Percentiles rank a stretch among this genome's conserved stretches.
These are phyloP conservation scores for Gastrophryne carolinensis DNA, from an alignment of 2,797 vertebrate genomes.

Conservation along the genomic window DNA sequence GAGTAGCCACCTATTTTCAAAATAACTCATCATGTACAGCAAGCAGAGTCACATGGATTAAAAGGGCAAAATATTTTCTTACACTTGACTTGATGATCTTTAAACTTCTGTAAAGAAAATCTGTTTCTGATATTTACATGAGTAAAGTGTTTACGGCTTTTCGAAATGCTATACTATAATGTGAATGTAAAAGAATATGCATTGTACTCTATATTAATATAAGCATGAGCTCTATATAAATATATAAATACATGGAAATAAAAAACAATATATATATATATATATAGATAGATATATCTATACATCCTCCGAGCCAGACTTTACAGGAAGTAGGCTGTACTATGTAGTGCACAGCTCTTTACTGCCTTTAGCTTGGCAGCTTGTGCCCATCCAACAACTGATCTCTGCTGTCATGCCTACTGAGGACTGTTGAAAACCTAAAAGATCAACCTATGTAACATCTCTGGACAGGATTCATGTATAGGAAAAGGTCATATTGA, in stretches of 20 bases:
- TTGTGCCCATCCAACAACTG: neutral
- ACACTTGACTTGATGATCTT: neutral
- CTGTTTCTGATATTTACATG: conserved; percentile 6
- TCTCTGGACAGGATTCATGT: conserved; percentile 38
- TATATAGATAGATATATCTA: conserved; percentile 10
- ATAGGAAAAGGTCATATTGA: conserved; percentile 21
- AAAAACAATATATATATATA: conserved; percentile 10
- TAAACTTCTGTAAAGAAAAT: neutral
- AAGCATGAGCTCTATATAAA: conserved; percentile 46
- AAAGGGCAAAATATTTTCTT: conserved; percentile 41
- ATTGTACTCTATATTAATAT: conserved; percentile 45
- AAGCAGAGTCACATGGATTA: conserved; percentile 6
- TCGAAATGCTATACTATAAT: conserved; percentile 21
- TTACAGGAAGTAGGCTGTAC: neutral
- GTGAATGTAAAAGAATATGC: conserved; percentile 48
- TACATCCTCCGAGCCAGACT: conserved; percentile 1
- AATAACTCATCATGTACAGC: no score
- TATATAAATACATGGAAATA: no score
- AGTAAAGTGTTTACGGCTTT: neutral
- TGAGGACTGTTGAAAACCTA: conserved; percentile 14
- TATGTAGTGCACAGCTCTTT: neutral
- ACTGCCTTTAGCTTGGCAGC: neutral
- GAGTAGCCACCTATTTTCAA: no score
- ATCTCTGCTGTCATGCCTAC: neutral
- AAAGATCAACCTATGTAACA: conserved; percentile 20